Conservation (phyloP, 2,113 vertebrate genomes). For the Maylandia zebra region DNA sequence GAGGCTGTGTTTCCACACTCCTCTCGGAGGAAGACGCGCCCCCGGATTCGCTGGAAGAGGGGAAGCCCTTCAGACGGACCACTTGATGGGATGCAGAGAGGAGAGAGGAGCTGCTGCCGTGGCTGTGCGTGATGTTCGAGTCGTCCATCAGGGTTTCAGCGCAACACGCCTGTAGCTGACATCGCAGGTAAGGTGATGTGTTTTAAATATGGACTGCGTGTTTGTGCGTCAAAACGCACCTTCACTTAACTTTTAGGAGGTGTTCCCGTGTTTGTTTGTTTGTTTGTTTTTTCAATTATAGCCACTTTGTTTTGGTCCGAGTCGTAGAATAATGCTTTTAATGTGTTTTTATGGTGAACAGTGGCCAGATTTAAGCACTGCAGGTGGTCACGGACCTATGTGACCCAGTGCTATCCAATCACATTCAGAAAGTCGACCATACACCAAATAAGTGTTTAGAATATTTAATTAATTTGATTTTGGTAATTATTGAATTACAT, state of each 20-base stretch:
- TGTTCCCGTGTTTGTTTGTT: not conserved
- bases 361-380: not conserved
- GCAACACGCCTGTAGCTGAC: not conserved
- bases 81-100: conserved; percentile 27
- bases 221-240: not conserved
- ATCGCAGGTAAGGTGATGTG: conserved; percentile 38
- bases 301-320: not conserved
- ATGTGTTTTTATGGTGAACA: not conserved
- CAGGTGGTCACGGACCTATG: not conserved
- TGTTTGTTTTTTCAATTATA: not conserved
- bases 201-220: not conserved
- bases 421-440: not conserved
- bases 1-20: conserved; percentile 43
- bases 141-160: not conserved
- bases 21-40: conserved; percentile 34
- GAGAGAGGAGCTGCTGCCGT: not conserved
- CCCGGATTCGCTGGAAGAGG: not conserved
- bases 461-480: not conserved
- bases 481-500: not conserved
- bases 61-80: not conserved
- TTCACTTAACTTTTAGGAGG: not conserved
- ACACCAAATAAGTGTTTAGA: not conserved
- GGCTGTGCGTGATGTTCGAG: not conserved
- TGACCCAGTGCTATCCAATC: not conserved
- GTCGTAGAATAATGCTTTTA: not conserved